Evolutionary conservation across 2,797 vertebrate species (phyloP).

Genomic region (Gallinago solitaria): DNA sequence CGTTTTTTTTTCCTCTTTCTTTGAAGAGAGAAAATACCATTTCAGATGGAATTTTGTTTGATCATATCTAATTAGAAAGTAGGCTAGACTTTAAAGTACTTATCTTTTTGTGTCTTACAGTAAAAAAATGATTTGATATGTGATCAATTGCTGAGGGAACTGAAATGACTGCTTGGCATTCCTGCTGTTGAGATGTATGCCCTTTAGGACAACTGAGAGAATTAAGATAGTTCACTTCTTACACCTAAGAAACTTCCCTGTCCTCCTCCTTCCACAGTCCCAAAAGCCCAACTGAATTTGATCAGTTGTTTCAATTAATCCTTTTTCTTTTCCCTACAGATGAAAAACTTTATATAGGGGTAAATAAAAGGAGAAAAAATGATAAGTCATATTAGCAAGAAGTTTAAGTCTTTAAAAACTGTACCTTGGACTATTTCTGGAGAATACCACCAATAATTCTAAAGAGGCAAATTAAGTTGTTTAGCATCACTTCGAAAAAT

Average conservation of each 20-base stretch:
- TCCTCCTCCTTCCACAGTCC: not conserved
- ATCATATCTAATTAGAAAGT: not conserved
- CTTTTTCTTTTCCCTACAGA: not conserved
- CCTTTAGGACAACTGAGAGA: not conserved
- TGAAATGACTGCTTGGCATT: not conserved
- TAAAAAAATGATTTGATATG: fast-evolving
- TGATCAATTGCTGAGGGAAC: not conserved
- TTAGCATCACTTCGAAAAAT: not conserved
- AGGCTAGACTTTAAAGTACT: not conserved
- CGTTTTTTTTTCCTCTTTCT: fast-evolving
- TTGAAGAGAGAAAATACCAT: not conserved
- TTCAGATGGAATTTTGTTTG: not conserved
- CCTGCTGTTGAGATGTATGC: not conserved
- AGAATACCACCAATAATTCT: not conserved
- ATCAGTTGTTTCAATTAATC: not conserved
- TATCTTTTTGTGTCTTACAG: not conserved
- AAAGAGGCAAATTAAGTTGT: not conserved
- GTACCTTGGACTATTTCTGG: not conserved
- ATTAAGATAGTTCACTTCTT: not conserved
- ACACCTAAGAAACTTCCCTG: not conserved
- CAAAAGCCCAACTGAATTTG: not conserved
- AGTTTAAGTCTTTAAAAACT: not conserved
- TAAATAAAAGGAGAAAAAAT: not conserved
- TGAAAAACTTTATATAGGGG: not conserved
- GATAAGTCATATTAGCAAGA: not conserved